These are phyloP conservation scores for Oligia latruncula DNA, from an alignment of 2,888 invertebrate species.

Conservation along the genomic window DNA sequence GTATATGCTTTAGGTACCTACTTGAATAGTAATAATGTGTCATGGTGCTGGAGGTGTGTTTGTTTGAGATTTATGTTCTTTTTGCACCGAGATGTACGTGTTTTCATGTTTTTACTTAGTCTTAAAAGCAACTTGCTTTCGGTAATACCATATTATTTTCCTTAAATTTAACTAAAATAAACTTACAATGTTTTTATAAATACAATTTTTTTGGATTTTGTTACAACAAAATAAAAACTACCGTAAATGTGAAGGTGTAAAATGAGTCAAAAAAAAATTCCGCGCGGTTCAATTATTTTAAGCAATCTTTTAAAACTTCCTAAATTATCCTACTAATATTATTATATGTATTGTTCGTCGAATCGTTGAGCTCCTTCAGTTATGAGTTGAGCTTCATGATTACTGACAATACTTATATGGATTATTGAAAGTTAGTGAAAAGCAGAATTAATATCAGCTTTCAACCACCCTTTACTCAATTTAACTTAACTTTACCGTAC, in stretches of 20 bases:
- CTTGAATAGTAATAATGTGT: constrained; percentile 29
- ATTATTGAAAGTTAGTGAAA: background rate
- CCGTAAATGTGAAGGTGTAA: background rate
- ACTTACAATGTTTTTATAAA: no score
- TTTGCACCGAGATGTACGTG: background rate
- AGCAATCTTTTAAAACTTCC: background rate
- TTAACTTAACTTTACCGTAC: background rate
- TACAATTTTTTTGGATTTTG: no score
- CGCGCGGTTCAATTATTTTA: background rate
- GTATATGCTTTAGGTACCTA: background rate
- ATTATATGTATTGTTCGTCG: background rate
- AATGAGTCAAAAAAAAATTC: background rate
- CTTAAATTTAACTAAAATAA: no score
- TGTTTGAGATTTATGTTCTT: constrained; percentile 19
- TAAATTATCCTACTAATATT: background rate
- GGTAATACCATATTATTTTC: background rate
- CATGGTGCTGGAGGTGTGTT: background rate
- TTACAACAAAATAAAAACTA: no score
- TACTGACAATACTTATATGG: background rate
- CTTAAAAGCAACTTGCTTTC: background rate
- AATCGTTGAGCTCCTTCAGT: background rate
- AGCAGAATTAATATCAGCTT: background rate
- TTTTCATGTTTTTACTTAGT: background rate
- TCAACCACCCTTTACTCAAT: background rate
- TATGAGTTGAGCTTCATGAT: background rate